Percentiles rank a stretch among this genome's conserved stretches.
Evolutionary conservation across 2,888 invertebrate genomes (phyloP).

Genomic region (Zygothrica quintamaculata): DNA sequence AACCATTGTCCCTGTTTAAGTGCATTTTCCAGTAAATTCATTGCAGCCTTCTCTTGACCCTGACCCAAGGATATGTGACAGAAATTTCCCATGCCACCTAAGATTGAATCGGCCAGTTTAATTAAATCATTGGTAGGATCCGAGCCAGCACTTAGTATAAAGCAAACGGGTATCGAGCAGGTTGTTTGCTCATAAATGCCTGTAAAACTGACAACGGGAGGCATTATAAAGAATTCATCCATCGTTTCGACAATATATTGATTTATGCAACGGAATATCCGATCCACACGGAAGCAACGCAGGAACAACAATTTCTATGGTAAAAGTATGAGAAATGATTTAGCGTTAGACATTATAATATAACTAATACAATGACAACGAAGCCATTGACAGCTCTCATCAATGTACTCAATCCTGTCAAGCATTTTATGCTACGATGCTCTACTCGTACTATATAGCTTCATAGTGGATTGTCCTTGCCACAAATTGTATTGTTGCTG

Average conservation of each 20-base stretch:
- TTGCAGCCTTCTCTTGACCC: constrained; percentile 93
- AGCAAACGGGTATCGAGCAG: constrained; percentile 93
- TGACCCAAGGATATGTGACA: constrained; percentile 96
- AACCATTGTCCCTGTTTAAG: constrained; percentile 94
- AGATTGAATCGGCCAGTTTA: constrained; percentile 89
- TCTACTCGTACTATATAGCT: constrained; percentile 10
- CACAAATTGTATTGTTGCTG: constrained; percentile 35
- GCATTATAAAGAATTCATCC: constrained; percentile 95
- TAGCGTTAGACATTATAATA: constrained; percentile 52
- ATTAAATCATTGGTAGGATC: constrained; percentile 95
- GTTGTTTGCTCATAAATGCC: constrained; percentile 94
- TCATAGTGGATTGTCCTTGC: constrained; percentile 41
- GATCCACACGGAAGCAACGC: constrained; percentile 95
- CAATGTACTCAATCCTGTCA: constrained; percentile 24
- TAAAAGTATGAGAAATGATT: constrained; percentile 38
- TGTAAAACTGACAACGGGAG: constrained; percentile 92
- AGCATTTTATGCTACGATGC: not conserved
- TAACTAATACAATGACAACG: constrained; percentile 40
- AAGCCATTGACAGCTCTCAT: constrained; percentile 52
- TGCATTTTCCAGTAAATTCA: constrained; percentile 88
- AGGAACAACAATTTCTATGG: constrained; percentile 90
- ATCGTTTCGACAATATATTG: constrained; percentile 92
- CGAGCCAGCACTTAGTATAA: constrained; percentile 96
- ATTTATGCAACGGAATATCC: constrained; percentile 93
- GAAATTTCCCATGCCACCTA: constrained; percentile 91